phyloP scores from a whole-genome alignment of 2,888 invertebrate genomes.

The Andrena trimmerana region DNA sequence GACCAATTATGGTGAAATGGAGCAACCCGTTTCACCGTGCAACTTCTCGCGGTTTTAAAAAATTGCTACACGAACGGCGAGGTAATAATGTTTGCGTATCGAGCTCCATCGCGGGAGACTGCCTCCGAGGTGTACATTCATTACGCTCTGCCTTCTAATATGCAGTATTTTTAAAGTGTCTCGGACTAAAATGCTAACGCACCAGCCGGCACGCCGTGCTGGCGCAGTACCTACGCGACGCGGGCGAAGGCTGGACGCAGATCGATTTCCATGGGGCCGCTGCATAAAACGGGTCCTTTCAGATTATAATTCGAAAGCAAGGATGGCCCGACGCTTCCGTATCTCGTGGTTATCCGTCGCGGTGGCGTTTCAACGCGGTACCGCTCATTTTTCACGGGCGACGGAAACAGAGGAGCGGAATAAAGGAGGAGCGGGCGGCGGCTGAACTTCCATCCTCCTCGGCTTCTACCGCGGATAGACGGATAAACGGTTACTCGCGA shows the following conservation, averaged over 20 bases:
- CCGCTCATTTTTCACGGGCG: constrained; percentile 35
- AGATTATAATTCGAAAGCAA: constrained; percentile 2
- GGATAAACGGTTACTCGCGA: constrained; percentile 47
- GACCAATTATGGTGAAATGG: constrained; percentile 30
- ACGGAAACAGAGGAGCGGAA: background rate
- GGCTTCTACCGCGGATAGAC: constrained; percentile 9
- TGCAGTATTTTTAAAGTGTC: background rate
- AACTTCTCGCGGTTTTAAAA: background rate
- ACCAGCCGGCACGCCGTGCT: no score
- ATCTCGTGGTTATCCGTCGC: background rate
- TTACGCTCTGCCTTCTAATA: background rate
- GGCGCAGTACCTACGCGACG: no score
- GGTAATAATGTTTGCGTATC: background rate
- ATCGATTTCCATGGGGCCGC: background rate
- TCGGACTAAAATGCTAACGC: no score
- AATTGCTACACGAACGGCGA: background rate
- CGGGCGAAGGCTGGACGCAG: background rate
- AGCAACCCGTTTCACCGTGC: constrained; percentile 1
- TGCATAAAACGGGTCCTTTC: background rate
- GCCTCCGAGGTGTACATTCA: background rate
- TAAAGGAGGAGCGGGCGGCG: constrained; percentile 3
- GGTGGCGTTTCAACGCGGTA: background rate
- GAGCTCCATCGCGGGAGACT: background rate
- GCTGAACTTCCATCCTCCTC: constrained; percentile 19
- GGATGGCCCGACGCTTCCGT: background rate